Evolutionary conservation across 2,888 invertebrate genomes (phyloP), one percentile per base, ranked within the genome.

Genomic region (Caenorhabditis macrosperma): DNA sequence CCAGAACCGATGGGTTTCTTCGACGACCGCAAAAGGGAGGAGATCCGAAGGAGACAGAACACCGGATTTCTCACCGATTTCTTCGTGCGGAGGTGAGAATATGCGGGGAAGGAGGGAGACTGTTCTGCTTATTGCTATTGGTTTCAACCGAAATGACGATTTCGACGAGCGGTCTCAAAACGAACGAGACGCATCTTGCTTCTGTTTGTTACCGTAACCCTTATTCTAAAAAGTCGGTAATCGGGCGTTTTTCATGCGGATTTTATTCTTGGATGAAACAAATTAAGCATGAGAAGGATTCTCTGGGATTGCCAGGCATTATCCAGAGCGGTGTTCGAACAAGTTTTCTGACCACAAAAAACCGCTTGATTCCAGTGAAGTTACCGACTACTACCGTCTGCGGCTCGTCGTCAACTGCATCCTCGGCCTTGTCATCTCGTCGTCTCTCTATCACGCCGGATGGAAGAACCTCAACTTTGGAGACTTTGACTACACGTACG

Each of bases 381-480:
- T 83, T 1, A 72, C 83, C 4, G 85, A 89, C 68, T 89, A 89
- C 64, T 48, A 59, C n/a, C 63, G 50, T 17, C 77, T 89, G 10
- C 87, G 89, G 1, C 38, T 83, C 15, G 17, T 87, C 1, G 69
- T 86, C 71, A 88, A 89, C 55, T 68, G 79, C 15, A 48, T 86
- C 0, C 57, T 88, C 22, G 89, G 88, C 7, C 66, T 88, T 12
- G 20, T 77, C n/a, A 55, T 88, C 26, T 84, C 85, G 12, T 44
- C 78, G 3, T 48, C 57, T 35, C 74, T 88, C n/a, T 88, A 89
- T 68, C 72, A 84, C 33, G 64, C 86, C 26, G 86, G 82, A 15
- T 88, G 88, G 88, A 81, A 86, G 17, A 79, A 85, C n/a, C 75
- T 89, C 41, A 88, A 89, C 57, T 89, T 89, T 44, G 87, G 84